A percentile compares a stretch with the other conserved stretches of the same genome.
Conservation (phyloP, 2,113 vertebrate genomes). For the Cochlearius cochlearius region DNA sequence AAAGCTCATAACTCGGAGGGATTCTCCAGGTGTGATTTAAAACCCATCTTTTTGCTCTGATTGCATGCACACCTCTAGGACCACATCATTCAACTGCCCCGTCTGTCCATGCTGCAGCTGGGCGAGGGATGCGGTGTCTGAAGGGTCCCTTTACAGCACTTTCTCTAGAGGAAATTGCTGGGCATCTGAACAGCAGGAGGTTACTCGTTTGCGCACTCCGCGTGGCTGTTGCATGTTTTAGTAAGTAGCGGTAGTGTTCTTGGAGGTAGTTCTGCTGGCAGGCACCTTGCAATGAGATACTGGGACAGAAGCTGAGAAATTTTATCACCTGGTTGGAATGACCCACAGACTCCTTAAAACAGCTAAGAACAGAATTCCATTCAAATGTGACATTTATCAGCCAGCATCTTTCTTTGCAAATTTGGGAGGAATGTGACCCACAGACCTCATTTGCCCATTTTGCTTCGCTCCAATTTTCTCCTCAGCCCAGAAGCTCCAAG, state of each 20-base stretch:
- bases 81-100: rapidly evolving
- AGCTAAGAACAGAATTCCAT: background rate
- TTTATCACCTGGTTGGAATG: background rate
- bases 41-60: background rate
- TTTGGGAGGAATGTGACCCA: background rate
- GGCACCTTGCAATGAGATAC: background rate
- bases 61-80: background rate
- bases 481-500: background rate
- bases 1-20: background rate
- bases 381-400: background rate
- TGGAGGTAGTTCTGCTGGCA: background rate
- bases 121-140: background rate
- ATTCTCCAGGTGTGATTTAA: background rate
- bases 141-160: background rate
- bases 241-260: background rate
- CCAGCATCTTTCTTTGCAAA: background rate
- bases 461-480: background rate
- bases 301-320: background rate
- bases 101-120: background rate
- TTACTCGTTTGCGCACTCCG: rapidly evolving
- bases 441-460: background rate
- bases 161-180: background rate
- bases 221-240: background rate
- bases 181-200: background rate
- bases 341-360: background rate